Conservation (phyloP, 2,888 invertebrate species). For the Furcula furcula region DNA sequence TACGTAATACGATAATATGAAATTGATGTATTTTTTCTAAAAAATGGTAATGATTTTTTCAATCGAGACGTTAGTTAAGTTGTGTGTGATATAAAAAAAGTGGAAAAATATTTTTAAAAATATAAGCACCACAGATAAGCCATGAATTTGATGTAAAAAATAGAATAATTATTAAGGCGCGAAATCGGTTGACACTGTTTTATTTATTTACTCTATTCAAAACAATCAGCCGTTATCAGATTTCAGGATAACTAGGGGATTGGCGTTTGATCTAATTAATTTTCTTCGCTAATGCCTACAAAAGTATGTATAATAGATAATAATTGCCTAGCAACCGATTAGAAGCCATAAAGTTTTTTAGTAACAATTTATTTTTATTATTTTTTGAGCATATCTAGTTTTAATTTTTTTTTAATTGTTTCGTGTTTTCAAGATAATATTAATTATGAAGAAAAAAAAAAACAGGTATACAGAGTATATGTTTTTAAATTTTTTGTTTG, state of each 20-base stretch:
- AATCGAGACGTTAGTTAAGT: conserved; percentile 41
- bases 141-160: conserved; percentile 16
- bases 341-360: too few relatives aligned
- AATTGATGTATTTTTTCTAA: conserved; percentile 60
- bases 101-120: conserved; percentile 40
- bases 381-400: conserved; percentile 26
- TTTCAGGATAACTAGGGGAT: too few relatives aligned
- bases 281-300: too few relatives aligned
- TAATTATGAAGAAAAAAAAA: conserved; percentile 21
- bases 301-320: too few relatives aligned
- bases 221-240: too few relatives aligned
- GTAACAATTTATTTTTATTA: conserved; percentile 15
- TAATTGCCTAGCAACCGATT: too few relatives aligned
- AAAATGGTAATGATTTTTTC: conserved; percentile 36
- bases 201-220: too few relatives aligned
- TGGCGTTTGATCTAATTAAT: too few relatives aligned
- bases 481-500: too few relatives aligned
- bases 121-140: conserved; percentile 46
- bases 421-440: conserved; percentile 12
- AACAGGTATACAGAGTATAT: too few relatives aligned
- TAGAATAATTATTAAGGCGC: neutral
- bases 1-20: conserved; percentile 29
- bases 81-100: conserved; percentile 20
- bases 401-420: conserved; percentile 8
- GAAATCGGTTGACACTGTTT: neutral